Conservation (phyloP, 2,797 vertebrate genomes). For the Hirundo rustica region DNA sequence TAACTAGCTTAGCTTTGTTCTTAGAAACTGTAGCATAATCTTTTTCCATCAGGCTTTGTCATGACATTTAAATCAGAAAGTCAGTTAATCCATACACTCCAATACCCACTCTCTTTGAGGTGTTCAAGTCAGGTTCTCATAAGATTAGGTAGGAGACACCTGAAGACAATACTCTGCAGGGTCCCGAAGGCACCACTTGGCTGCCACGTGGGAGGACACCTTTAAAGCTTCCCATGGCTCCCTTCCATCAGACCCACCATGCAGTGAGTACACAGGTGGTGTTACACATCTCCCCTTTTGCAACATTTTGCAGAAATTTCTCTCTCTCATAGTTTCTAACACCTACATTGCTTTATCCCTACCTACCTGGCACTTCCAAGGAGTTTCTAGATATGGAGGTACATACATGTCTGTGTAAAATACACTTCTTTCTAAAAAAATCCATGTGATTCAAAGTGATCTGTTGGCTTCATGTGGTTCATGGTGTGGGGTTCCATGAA, state of each 20-base stretch:
- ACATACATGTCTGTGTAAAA: background rate
- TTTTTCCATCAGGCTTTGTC: background rate
- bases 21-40: background rate
- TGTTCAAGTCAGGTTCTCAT: background rate
- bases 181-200: fast-evolving
- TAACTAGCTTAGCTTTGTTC: background rate
- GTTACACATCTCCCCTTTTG: background rate
- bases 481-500: background rate
- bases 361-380: background rate
- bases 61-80: background rate
- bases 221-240: background rate
- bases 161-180: background rate
- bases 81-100: background rate
- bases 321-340: background rate
- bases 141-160: background rate
- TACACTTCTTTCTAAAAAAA: background rate
- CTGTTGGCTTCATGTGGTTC: background rate
- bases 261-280: background rate
- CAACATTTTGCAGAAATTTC: background rate
- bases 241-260: background rate
- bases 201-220: background rate
- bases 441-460: background rate
- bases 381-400: background rate
- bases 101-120: background rate
- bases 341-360: background rate